Evolutionary conservation across 2,113 vertebrate species (phyloP).

Genomic region (Anguilla rostrata): DNA sequence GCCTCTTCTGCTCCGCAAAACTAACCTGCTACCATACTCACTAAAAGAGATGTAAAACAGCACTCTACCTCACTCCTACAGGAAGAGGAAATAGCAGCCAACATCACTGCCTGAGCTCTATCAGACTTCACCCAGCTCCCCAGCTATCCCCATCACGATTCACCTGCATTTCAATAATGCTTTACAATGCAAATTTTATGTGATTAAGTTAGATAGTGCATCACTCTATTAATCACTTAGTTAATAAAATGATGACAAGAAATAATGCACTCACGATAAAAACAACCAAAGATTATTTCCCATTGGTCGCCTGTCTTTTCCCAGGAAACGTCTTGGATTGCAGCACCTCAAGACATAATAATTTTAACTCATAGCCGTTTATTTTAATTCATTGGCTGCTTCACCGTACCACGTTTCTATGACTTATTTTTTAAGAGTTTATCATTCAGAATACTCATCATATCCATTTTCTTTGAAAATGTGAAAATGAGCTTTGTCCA

Average conservation of each 20-base stretch:
- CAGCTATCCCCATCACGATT: neutral
- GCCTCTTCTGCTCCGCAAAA: neutral
- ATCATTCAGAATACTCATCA: neutral
- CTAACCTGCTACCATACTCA: neutral
- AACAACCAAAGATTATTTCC: neutral
- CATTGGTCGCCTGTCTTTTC: neutral
- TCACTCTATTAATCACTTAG: too few relatives aligned
- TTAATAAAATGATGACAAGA: neutral
- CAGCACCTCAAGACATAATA: neutral
- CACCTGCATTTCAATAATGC: neutral
- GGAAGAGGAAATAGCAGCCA: neutral
- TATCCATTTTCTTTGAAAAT: neutral
- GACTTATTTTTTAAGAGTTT: neutral
- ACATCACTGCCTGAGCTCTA: neutral
- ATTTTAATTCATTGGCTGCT: neutral
- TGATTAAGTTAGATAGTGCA: too few relatives aligned
- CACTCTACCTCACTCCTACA: neutral
- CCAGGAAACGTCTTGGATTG: neutral
- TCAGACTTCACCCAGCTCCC: neutral
- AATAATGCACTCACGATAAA: neutral
- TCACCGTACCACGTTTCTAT: neutral
- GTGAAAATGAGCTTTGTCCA: neutral
- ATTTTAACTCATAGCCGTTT: neutral
- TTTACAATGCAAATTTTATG: too few relatives aligned
- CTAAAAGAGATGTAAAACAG: neutral